phyloP scores from a whole-genome alignment of 2,797 vertebrate species.

The Novumbra hubbsi region DNA sequence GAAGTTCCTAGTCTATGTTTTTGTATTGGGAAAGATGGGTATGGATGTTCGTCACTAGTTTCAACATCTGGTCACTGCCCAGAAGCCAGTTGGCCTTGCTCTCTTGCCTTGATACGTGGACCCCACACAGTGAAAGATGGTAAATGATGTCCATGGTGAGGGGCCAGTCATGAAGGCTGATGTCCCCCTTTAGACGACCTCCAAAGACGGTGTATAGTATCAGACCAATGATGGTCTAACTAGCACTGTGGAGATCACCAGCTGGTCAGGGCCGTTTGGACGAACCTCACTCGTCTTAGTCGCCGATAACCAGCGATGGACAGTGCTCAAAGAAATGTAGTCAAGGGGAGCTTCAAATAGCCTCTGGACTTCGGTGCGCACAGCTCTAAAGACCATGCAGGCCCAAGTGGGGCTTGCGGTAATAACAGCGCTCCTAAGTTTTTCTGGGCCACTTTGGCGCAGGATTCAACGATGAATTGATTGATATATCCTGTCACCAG shows the following conservation, averaged over 20 bases:
- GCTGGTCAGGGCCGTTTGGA: not conserved
- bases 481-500: not conserved
- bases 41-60: not conserved
- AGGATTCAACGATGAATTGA: not conserved
- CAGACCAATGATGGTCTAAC: not conserved
- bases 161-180: not conserved
- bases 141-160: not conserved
- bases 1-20: not conserved
- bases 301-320: not conserved
- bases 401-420: not conserved
- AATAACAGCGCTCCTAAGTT: not conserved
- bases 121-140: not conserved
- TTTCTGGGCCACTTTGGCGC: too few species aligned
- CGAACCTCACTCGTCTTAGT: not conserved
- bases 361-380: not conserved
- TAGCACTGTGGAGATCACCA: constrained; percentile 41
- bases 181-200: not conserved
- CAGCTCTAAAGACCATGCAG: not conserved
- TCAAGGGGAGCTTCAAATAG: not conserved
- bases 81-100: not conserved
- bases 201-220: not conserved
- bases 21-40: not conserved
- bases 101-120: not conserved
- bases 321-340: not conserved
- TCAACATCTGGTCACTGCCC: not conserved